Evolutionary conservation across 2,113 vertebrate species (phyloP), one percentile per base, ranked within the genome.

Genomic region (Balaenoptera acutorostrata): DNA sequence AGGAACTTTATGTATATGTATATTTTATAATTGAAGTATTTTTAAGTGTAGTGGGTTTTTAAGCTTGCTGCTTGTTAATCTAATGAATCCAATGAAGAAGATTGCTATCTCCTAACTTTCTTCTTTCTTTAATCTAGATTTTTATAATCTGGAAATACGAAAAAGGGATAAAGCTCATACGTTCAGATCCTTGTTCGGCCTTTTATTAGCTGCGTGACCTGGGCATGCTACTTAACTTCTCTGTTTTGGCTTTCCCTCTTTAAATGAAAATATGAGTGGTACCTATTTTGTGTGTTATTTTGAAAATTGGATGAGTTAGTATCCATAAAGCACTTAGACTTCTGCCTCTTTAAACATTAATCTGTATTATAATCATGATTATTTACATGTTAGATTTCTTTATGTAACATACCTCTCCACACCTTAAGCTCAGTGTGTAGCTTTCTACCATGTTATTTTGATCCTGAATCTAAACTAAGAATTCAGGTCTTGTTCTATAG

Each of bases 381-480:
- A 77, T 64, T 95, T 93, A 46, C 59, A 78, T 80, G 52, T 68
- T 83, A 64, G 49, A 39, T 63, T 94, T 95, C 21, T 88, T 94
- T 93, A 52, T 86, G 18, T 77, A 78, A 93, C 8, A 6, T 86
- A 23, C 33, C 39, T 75, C 36, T 80, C 13, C 36, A 55, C 4
- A 75, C 10, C 15, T 41, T 25, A 41, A 95, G 11, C 21, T 91
- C 10, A 23, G 39, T 59, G 12, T 75, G 21, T 25, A 81, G 74
- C 44, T 96, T 95, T 91, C 44, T 89, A 83, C 33, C 25, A 69
- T 46, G 20, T 68, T 93, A 49, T 95, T 98, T 96, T 61, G 15
- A 92, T 81, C 68, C 39, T 84, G 25, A 92, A 71, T 95, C 94
- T 97, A 85, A 95, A 93, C 78, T 92, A 77, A 97, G 88, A 91